Evolutionary conservation across 2,113 vertebrate species (phyloP).

Genomic region (Gambusia affinis): DNA sequence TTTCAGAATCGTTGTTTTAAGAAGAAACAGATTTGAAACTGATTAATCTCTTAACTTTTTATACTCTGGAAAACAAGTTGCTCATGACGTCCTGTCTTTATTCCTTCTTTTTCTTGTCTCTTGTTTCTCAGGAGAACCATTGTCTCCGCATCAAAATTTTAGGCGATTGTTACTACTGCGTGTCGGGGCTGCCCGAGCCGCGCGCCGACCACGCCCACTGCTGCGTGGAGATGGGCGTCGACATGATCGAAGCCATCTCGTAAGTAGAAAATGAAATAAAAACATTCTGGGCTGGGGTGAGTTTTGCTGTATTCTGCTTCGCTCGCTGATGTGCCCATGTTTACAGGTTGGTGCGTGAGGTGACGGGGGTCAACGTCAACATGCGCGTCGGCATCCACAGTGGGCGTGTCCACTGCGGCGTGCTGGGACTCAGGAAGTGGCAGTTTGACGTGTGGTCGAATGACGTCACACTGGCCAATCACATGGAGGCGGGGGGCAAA

Average conservation of each 20-base stretch:
- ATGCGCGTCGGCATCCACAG: constrained; percentile 98
- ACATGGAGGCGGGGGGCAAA: constrained; percentile 96
- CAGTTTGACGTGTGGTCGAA: constrained; percentile 99
- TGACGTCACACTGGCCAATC: constrained; percentile 94
- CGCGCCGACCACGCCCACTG: constrained; percentile 95
- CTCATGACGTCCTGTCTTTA: neutral
- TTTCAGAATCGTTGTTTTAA: neutral
- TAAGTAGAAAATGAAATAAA: constrained; percentile 74
- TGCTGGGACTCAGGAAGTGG: constrained; percentile 95
- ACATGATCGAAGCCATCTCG: constrained; percentile 99
- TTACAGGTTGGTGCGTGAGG: constrained; percentile 91
- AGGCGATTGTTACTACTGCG: constrained; percentile 96
- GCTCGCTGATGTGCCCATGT: neutral
- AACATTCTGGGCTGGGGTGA: neutral
- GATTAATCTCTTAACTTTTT: neutral
- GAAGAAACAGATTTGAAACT: neutral
- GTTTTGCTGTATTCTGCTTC: neutral
- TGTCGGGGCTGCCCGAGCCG: constrained; percentile 92
- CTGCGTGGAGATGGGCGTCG: constrained; percentile 97
- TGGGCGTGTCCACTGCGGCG: constrained; percentile 93
- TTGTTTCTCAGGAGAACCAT: constrained; percentile 88
- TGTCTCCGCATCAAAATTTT: constrained; percentile 96
- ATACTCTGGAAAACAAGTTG: neutral
- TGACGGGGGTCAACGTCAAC: constrained; percentile 97
- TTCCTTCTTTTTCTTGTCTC: neutral